These are phyloP conservation scores for Morpho helenor DNA, from an alignment of 2,888 invertebrate species.

Conservation along the genomic window DNA sequence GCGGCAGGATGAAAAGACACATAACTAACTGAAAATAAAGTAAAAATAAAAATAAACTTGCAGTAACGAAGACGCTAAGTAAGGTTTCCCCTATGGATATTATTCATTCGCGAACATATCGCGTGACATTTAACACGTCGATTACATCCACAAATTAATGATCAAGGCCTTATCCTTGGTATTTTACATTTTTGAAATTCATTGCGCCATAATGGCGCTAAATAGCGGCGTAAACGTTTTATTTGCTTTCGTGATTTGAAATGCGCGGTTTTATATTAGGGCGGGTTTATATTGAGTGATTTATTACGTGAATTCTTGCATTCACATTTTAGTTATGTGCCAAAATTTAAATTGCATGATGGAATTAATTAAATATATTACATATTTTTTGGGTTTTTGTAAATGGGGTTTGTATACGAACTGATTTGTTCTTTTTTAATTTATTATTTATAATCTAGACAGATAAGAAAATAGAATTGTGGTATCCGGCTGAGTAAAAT, in stretches of 20 bases:
- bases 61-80: not conserved
- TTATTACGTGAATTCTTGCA: constrained; percentile 11
- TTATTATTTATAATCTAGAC: no score
- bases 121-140: constrained; percentile 26
- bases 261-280: constrained; percentile 23
- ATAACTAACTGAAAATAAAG: no score
- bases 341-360: constrained; percentile 6
- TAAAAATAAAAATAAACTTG: no score
- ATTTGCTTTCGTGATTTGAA: constrained; percentile 64
- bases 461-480: no score
- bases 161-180: constrained; percentile 42
- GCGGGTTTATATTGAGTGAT: not conserved
- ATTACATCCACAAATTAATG: constrained; percentile 38
- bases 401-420: no score
- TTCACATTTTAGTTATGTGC: constrained; percentile 20
- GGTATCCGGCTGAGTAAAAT: no score
- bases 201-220: constrained; percentile 55
- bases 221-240: constrained; percentile 63
- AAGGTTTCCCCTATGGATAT: not conserved
- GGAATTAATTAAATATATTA: constrained; percentile 2
- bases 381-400: not conserved
- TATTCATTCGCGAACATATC: constrained; percentile 6
- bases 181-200: constrained; percentile 55
- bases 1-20: no score
- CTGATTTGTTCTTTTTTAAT: no score